Conservation (phyloP, 2,113 vertebrate genomes). For the Isurus oxyrinchus region DNA sequence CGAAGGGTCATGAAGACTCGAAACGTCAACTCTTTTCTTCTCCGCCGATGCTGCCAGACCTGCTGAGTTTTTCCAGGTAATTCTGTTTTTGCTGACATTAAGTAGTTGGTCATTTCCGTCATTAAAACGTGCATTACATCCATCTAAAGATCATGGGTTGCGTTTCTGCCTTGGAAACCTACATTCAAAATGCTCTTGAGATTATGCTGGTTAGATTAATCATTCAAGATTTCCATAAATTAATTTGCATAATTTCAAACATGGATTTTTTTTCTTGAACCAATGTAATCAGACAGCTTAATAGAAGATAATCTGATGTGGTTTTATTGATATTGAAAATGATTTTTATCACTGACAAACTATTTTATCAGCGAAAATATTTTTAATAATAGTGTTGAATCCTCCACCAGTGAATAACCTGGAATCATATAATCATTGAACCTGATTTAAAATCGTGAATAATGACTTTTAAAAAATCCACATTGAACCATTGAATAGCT, state of each 20-base stretch:
- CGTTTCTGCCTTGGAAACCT: neutral
- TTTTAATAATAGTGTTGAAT: neutral
- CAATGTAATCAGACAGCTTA: neutral
- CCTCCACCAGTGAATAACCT: neutral
- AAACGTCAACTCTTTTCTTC: no score
- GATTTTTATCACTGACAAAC: neutral
- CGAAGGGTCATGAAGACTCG: no score
- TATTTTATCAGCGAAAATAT: neutral
- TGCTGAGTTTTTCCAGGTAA: no score
- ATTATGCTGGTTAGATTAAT: neutral
- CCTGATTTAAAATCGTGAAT: neutral
- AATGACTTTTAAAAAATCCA: neutral
- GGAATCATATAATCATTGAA: neutral
- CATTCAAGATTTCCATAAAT: neutral
- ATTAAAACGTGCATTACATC: neutral
- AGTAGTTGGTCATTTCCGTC: neutral
- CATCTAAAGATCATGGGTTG: neutral
- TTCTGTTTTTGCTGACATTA: no score
- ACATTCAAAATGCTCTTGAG: neutral
- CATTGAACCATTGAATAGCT: neutral
- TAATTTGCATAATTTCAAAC: neutral
- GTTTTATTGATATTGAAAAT: neutral
- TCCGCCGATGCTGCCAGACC: no score
- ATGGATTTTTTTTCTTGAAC: neutral
- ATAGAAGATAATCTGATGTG: neutral